A percentile compares a stretch with the other conserved stretches of the same genome.
These are phyloP conservation scores for Lampris megalopsis DNA, from an alignment of 2,113 vertebrate species.

Conservation along the genomic window DNA sequence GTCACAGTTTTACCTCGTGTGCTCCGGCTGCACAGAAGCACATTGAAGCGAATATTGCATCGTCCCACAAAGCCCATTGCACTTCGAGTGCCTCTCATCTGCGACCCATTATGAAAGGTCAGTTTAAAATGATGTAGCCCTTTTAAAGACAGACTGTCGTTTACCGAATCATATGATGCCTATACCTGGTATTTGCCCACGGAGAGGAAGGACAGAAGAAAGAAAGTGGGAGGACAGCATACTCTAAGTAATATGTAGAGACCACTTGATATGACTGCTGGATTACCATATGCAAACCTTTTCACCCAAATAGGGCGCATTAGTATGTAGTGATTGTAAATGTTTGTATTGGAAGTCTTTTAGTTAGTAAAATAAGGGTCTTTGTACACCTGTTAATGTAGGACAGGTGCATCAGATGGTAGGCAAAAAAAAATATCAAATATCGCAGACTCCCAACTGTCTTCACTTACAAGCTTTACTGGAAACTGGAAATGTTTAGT, in stretches of 20 bases:
- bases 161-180: slow-evolving; percentile 46
- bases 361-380: no score
- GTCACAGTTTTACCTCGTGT: neutral
- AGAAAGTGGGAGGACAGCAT: slow-evolving; percentile 35
- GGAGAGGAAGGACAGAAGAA: slow-evolving; percentile 44
- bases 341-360: no score
- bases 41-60: neutral
- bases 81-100: neutral
- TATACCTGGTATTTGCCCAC: slow-evolving; percentile 36
- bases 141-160: slow-evolving; percentile 36
- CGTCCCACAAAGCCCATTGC: neutral
- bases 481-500: no score
- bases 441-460: no score
- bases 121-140: slow-evolving; percentile 56
- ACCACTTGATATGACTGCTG: neutral
- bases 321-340: no score
- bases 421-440: no score
- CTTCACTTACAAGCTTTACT: no score
- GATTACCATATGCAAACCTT: neutral
- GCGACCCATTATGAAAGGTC: slow-evolving; percentile 37
- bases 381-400: no score
- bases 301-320: no score
- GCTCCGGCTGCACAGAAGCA: neutral
- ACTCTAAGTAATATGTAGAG: slow-evolving; percentile 32
- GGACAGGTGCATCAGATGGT: no score